phyloP scores from a whole-genome alignment of 2,888 invertebrate species.

The Ypsolopha sequella region DNA sequence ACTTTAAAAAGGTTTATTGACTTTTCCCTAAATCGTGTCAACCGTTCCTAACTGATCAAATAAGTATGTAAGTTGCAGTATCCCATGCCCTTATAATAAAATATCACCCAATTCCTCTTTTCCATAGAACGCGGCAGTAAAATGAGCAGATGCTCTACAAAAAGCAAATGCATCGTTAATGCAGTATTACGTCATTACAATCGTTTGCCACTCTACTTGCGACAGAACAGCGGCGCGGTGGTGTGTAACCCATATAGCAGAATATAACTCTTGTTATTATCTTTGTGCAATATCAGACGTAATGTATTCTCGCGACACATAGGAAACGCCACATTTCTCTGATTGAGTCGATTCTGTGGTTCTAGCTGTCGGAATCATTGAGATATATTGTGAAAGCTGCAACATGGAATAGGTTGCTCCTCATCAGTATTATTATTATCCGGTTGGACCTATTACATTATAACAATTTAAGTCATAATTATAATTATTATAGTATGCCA shows the following conservation, averaged over 20 bases:
- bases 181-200: not conserved
- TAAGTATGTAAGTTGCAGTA: too few relatives aligned
- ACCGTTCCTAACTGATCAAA: too few relatives aligned
- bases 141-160: not conserved
- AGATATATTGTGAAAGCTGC: not conserved
- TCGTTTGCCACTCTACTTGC: not conserved
- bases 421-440: too few relatives aligned
- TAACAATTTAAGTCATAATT: too few relatives aligned
- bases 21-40: too few relatives aligned
- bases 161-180: not conserved
- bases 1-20: too few relatives aligned
- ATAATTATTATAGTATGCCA: too few relatives aligned
- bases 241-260: not conserved
- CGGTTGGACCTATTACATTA: too few relatives aligned
- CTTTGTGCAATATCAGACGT: slow-evolving; percentile 5
- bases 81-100: too few relatives aligned
- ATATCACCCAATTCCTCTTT: too few relatives aligned
- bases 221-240: not conserved
- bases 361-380: not conserved
- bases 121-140: not conserved
- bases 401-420: not conserved
- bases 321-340: not conserved
- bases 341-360: not conserved
- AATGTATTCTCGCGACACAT: slow-evolving; percentile 1
- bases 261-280: slow-evolving; percentile 1